phyloP scores from a whole-genome alignment of 2,113 vertebrate species.

The Turnix velox region DNA sequence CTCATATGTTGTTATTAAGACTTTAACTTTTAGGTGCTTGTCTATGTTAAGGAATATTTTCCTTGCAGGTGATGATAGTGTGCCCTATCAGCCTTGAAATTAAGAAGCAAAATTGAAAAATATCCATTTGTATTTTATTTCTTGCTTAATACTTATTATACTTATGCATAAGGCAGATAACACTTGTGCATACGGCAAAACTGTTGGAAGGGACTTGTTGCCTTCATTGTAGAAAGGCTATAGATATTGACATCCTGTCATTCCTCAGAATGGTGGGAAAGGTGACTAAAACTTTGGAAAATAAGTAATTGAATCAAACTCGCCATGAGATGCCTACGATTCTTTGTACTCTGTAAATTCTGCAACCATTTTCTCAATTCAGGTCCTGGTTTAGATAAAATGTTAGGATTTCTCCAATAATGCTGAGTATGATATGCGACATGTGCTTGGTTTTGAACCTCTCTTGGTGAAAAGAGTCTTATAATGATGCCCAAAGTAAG shows the following conservation, averaged over 20 bases:
- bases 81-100: neutral
- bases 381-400: neutral
- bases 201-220: neutral
- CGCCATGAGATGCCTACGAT: neutral
- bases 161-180: neutral
- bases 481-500: neutral
- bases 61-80: neutral
- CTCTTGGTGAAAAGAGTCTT: neutral
- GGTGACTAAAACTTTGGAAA: neutral
- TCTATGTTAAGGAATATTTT: neutral
- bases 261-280: neutral
- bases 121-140: neutral
- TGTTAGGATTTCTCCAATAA: neutral
- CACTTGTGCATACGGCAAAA: neutral
- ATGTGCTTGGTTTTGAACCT: neutral
- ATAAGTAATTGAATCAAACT: neutral
- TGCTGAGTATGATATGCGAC: fast-evolving
- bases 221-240: fast-evolving
- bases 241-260: neutral
- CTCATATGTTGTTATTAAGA: neutral
- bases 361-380: neutral
- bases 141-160: neutral
- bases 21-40: neutral
- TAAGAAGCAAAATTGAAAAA: neutral
- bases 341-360: neutral